These are phyloP conservation scores for Equus quagga DNA, from an alignment of 2,113 vertebrate genomes.

Conservation along the genomic window DNA sequence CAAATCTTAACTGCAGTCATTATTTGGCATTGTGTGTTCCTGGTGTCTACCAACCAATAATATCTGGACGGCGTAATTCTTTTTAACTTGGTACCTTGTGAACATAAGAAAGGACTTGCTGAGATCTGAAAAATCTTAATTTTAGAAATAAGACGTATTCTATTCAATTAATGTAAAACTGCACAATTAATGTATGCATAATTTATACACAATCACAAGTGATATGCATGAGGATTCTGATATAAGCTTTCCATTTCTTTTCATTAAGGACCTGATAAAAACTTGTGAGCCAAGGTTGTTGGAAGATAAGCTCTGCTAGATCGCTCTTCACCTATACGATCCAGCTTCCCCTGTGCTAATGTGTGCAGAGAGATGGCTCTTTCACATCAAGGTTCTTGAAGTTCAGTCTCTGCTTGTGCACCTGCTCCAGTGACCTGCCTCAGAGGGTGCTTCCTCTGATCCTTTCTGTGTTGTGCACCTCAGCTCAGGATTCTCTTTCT, in stretches of 20 bases:
- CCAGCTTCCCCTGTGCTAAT: neutral
- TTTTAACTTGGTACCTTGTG: neutral
- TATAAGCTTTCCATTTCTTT: neutral
- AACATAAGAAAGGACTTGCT: neutral
- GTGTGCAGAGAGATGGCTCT: neutral
- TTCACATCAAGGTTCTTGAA: neutral
- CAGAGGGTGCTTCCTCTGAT: neutral
- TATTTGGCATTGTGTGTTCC: neutral
- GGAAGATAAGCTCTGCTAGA: neutral
- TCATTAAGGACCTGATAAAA: neutral
- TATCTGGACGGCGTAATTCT: neutral
- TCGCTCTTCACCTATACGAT: neutral
- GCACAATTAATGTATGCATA: neutral
- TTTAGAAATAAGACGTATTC: neutral
- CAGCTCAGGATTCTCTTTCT: neutral
- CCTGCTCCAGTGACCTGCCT: neutral
- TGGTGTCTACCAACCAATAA: neutral
- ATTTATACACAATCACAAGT: neutral
- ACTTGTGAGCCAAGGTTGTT: neutral
- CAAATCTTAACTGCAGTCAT: neutral
- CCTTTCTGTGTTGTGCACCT: accelerated
- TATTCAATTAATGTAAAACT: neutral
- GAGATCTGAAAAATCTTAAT: neutral
- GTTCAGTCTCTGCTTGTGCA: neutral
- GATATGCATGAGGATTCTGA: neutral